A percentile compares a stretch with the other conserved stretches of the same genome.
Evolutionary conservation across 2,113 vertebrate genomes (phyloP).

Genomic region (Puffinus mauretanicus): DNA sequence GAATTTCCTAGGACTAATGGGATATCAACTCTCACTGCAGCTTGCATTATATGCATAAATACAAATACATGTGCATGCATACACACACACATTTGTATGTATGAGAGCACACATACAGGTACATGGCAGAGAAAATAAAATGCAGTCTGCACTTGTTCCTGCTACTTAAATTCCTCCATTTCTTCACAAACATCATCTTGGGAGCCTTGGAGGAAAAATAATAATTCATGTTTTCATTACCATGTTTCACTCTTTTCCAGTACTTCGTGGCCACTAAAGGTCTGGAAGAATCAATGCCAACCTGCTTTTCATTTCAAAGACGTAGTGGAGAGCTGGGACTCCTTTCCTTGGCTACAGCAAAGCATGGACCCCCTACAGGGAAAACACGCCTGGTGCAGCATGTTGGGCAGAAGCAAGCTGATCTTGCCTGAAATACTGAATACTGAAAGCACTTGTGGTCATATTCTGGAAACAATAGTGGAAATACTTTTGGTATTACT

Average conservation of each 20-base stretch:
- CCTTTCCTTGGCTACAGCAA: neutral
- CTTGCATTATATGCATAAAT: neutral
- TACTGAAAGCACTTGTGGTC: neutral
- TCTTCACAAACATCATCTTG: neutral
- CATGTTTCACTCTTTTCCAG: neutral
- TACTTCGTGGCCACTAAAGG: neutral
- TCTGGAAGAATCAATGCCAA: neutral
- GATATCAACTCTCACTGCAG: neutral
- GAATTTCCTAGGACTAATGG: neutral
- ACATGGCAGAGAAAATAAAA: neutral
- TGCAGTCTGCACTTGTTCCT: neutral
- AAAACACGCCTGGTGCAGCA: neutral
- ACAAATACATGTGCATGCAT: neutral
- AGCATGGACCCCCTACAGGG: neutral
- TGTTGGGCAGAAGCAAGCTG: neutral
- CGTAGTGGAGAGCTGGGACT: neutral
- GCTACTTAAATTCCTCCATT: neutral
- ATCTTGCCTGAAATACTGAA: neutral
- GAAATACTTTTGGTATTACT: neutral
- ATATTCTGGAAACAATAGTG: neutral
- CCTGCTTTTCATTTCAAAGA: neutral
- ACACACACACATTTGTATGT: neutral
- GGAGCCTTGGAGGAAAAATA: neutral
- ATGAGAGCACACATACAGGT: rapidly evolving
- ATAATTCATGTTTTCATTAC: neutral